Evolutionary conservation across 2,888 invertebrate species (phyloP).

Genomic region (Tillus elongatus): DNA sequence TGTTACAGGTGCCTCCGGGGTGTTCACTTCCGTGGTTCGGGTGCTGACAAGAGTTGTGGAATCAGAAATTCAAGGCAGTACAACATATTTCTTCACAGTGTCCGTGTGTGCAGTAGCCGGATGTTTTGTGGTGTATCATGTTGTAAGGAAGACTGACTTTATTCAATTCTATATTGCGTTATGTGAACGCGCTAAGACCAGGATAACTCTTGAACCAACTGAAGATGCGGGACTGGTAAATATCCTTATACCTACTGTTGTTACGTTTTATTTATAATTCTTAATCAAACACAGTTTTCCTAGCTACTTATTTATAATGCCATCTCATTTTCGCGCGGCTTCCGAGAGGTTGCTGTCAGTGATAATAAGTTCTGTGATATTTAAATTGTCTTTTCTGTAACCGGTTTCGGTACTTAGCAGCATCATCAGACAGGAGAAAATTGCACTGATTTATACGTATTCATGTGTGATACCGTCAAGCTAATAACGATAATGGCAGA

Average conservation of each 20-base stretch:
- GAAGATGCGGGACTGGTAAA: slow-evolving; percentile 74
- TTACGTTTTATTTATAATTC: too few relatives aligned
- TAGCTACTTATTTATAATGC: too few relatives aligned
- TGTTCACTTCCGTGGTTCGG: slow-evolving; percentile 76
- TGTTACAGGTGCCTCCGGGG: slow-evolving; percentile 69
- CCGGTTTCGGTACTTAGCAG: too few relatives aligned
- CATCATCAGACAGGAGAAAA: too few relatives aligned
- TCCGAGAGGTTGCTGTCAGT: too few relatives aligned
- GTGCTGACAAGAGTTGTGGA: slow-evolving; percentile 74
- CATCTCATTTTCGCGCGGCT: too few relatives aligned
- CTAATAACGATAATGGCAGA: too few relatives aligned
- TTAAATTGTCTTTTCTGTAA: too few relatives aligned
- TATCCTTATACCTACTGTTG: slow-evolving; percentile 10
- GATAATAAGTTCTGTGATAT: too few relatives aligned
- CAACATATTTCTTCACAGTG: slow-evolving; percentile 76
- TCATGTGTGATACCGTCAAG: too few relatives aligned
- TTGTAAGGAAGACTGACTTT: slow-evolving; percentile 70
- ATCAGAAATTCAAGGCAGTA: slow-evolving; percentile 68
- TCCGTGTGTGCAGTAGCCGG: slow-evolving; percentile 67
- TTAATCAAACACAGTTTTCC: too few relatives aligned
- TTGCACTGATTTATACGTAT: too few relatives aligned
- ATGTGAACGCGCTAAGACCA: slow-evolving; percentile 63
- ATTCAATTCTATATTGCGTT: slow-evolving; percentile 73
- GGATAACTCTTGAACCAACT: slow-evolving; percentile 74
- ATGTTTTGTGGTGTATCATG: slow-evolving; percentile 70